A percentile compares a stretch with the other conserved stretches of the same genome.
phyloP scores from a whole-genome alignment of 2,888 invertebrate species.

The Lissocephala sabroskyi region DNA sequence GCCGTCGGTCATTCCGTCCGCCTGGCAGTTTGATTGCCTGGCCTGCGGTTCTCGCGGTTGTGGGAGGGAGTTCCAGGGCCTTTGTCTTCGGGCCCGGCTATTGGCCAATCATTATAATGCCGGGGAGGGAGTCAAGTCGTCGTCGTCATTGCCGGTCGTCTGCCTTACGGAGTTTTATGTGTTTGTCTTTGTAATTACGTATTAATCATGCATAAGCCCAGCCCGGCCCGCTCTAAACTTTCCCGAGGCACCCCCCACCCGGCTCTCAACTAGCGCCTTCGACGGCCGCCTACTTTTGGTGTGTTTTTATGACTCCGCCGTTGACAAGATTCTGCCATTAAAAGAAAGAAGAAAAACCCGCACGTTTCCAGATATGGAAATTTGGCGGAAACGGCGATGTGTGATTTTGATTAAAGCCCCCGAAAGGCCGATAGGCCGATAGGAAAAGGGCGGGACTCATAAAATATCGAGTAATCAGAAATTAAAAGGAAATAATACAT shows the following conservation, averaged over 20 bases:
- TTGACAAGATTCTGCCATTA: slow-evolving; percentile 18
- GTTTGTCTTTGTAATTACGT: slow-evolving; percentile 60
- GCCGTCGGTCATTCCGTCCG: background rate
- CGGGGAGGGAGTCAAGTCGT: background rate
- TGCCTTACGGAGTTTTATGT: slow-evolving; percentile 41
- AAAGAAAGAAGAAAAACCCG: slow-evolving; percentile 5
- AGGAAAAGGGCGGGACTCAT: slow-evolving; percentile 12
- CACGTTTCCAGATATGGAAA: slow-evolving; percentile 39
- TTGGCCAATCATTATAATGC: slow-evolving; percentile 8
- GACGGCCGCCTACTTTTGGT: too few species aligned
- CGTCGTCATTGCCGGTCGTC: too few species aligned
- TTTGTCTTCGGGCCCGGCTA: slow-evolving; percentile 39
- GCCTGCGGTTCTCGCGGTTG: background rate
- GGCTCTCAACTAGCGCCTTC: too few species aligned
- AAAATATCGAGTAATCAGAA: slow-evolving; percentile 51
- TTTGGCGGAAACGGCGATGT: slow-evolving; percentile 48
- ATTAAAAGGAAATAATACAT: slow-evolving; percentile 54
- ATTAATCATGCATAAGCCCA: slow-evolving; percentile 60
- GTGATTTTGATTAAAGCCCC: slow-evolving; percentile 41
- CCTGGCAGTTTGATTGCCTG: background rate
- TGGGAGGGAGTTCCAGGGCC: slow-evolving; percentile 49
- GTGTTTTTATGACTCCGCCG: slow-evolving; percentile 20
- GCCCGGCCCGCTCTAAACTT: slow-evolving; percentile 11
- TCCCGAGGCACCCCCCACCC: too few species aligned
- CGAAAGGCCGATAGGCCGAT: background rate